Conservation (phyloP, 1,140 invertebrate genomes). For the Neodiprion lecontei region DNA sequence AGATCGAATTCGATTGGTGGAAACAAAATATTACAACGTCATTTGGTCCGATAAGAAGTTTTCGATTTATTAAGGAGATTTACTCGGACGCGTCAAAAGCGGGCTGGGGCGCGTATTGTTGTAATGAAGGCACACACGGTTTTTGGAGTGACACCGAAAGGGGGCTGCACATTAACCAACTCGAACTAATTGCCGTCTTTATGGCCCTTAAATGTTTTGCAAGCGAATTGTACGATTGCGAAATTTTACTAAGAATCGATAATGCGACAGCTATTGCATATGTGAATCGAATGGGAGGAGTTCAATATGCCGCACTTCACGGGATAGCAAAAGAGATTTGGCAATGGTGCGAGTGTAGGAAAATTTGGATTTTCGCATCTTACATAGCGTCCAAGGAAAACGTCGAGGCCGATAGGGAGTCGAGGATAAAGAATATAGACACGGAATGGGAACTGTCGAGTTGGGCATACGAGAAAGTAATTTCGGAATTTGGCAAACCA, state of each 20-base stretch:
- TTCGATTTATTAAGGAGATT: slow-evolving; percentile 26
- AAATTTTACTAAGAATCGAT: slow-evolving; percentile 46
- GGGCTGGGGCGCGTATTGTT: slow-evolving; percentile 33
- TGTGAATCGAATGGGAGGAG: slow-evolving; percentile 45
- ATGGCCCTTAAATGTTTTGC: slow-evolving; percentile 46
- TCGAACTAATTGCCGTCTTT: slow-evolving; percentile 44
- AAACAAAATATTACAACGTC: slow-evolving; percentile 27
- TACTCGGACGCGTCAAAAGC: slow-evolving; percentile 35
- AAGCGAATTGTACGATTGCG: slow-evolving; percentile 30
- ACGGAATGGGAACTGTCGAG: slow-evolving; percentile 24
- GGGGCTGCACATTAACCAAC: slow-evolving; percentile 43
- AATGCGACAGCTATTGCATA: slow-evolving; percentile 51
- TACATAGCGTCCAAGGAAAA: slow-evolving; percentile 38
- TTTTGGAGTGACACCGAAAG: slow-evolving; percentile 33
- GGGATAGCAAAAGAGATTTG: slow-evolving; percentile 36
- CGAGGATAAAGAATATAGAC: slow-evolving; percentile 25
- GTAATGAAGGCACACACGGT: slow-evolving; percentile 26
- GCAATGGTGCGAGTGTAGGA: slow-evolving; percentile 37
- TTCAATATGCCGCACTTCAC: slow-evolving; percentile 42
- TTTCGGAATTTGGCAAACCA: slow-evolving; percentile 27
- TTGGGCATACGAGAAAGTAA: slow-evolving; percentile 28
- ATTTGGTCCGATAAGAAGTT: slow-evolving; percentile 19
- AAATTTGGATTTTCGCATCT: slow-evolving; percentile 34
- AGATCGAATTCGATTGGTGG: slow-evolving; percentile 41
- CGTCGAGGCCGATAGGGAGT: slow-evolving; percentile 33